Percentiles rank a stretch among this genome's conserved stretches.
These are phyloP conservation scores for Narcine bancroftii DNA, from an alignment of 2,113 vertebrate genomes.

Conservation along the genomic window DNA sequence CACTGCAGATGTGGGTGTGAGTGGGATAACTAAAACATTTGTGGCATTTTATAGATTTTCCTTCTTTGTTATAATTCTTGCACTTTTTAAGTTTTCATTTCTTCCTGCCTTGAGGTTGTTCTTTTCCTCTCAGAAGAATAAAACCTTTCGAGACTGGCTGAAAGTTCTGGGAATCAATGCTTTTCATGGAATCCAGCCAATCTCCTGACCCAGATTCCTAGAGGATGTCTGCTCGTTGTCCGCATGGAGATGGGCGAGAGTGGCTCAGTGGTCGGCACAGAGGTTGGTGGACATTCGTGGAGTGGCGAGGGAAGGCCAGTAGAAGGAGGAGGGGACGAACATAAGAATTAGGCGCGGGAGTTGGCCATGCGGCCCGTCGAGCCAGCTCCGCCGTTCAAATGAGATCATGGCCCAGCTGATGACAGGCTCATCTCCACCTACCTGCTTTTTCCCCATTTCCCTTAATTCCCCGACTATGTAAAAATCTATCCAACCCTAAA, in stretches of 20 bases:
- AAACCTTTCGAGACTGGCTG: no score
- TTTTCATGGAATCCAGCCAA: not conserved
- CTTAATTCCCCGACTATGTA: no score
- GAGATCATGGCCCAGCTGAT: no score
- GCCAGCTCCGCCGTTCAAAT: no score
- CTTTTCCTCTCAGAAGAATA: not conserved
- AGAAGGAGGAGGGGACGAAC: not conserved
- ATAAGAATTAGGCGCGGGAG: no score
- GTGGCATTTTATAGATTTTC: not conserved
- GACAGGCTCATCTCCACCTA: no score
- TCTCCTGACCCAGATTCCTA: not conserved
- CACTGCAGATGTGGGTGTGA: not conserved
- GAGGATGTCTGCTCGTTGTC: not conserved
- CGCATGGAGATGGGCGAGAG: no score
- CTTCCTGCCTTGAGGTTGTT: not conserved
- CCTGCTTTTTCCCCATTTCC: no score
- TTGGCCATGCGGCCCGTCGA: no score
- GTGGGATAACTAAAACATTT: not conserved
- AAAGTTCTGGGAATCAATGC: not conserved
- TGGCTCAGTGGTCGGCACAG: no score
- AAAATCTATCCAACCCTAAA: no score
- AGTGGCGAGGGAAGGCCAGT: not conserved
- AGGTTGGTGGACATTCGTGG: not conserved
- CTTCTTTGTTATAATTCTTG: not conserved
- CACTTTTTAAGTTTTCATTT: constrained; percentile 4